phyloP scores from a whole-genome alignment of 2,797 vertebrate genomes.

The Brotula barbata region DNA sequence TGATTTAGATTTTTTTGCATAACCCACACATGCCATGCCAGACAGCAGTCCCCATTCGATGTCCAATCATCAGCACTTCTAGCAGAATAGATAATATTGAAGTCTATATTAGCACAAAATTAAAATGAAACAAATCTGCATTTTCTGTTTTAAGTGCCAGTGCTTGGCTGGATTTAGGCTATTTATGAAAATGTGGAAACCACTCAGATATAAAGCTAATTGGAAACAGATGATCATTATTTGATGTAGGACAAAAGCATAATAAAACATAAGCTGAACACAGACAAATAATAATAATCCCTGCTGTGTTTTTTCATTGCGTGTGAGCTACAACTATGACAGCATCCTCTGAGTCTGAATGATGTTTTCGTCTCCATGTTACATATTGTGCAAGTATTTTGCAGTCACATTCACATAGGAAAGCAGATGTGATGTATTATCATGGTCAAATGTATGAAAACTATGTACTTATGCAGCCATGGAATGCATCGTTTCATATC shows the following conservation, averaged over 20 bases:
- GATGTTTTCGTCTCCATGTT: slow-evolving; percentile 6
- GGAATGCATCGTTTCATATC: slow-evolving; percentile 17
- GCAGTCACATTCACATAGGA: not conserved
- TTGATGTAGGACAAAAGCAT: slow-evolving; percentile 26
- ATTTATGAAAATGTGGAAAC: too few species aligned
- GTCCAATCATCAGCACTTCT: too few species aligned
- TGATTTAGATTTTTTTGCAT: slow-evolving; percentile 1
- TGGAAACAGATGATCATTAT: slow-evolving; percentile 32
- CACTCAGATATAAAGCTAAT: too few species aligned
- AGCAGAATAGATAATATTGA: too few species aligned
- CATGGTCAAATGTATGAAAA: slow-evolving; percentile 1
- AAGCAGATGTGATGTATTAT: not conserved
- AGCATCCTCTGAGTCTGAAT: not conserved
- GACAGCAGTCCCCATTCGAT: too few species aligned
- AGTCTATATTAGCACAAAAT: too few species aligned
- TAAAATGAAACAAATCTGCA: too few species aligned
- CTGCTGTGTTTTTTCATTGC: slow-evolving; percentile 9
- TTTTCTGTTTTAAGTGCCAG: not conserved
- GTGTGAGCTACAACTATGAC: slow-evolving; percentile 3
- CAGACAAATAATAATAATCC: slow-evolving; percentile 30
- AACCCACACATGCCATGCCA: not conserved
- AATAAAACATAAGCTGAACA: slow-evolving; percentile 49
- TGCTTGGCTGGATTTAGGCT: not conserved
- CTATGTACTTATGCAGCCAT: not conserved
- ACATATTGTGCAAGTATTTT: slow-evolving; percentile 4